Conservation (phyloP, 1,140 invertebrate species). For the Hesperophylax magnus region DNA sequence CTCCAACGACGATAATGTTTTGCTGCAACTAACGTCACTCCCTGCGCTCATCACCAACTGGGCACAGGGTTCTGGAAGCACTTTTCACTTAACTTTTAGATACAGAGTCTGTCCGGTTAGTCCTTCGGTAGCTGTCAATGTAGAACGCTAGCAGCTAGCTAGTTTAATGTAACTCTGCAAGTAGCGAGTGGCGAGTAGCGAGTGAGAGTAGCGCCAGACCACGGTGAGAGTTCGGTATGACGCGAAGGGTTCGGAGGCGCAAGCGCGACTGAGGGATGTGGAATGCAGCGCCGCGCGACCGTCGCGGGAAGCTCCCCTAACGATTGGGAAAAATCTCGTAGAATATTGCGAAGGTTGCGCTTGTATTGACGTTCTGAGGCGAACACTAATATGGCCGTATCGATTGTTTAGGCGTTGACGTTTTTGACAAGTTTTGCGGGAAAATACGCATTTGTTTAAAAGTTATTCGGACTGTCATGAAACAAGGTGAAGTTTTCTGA, state of each 20-base stretch:
- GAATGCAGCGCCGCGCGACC: constrained; percentile 9
- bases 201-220: neutral
- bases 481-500: neutral
- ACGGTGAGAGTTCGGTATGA: neutral
- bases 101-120: too few relatives aligned
- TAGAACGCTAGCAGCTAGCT: too few relatives aligned
- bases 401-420: constrained; percentile 34
- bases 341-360: constrained; percentile 13
- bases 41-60: constrained; percentile 29
- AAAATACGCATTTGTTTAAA: neutral
- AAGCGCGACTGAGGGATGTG: constrained; percentile 3
- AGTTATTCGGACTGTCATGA: constrained; percentile 1
- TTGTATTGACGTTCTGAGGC: constrained; percentile 29
- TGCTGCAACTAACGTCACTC: neutral
- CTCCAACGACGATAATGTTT: constrained; percentile 9
- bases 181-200: neutral
- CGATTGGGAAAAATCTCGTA: constrained; percentile 39
- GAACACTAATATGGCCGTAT: constrained; percentile 16
- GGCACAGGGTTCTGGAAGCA: neutral
- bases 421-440: constrained; percentile 16
- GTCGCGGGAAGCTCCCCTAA: constrained; percentile 30
- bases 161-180: neutral
- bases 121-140: neutral
- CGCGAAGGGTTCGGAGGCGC: constrained; percentile 1
- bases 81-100: constrained; percentile 5